Evolutionary conservation across 1,140 invertebrate species (phyloP).

Genomic region (Tachypleus tridentatus): DNA sequence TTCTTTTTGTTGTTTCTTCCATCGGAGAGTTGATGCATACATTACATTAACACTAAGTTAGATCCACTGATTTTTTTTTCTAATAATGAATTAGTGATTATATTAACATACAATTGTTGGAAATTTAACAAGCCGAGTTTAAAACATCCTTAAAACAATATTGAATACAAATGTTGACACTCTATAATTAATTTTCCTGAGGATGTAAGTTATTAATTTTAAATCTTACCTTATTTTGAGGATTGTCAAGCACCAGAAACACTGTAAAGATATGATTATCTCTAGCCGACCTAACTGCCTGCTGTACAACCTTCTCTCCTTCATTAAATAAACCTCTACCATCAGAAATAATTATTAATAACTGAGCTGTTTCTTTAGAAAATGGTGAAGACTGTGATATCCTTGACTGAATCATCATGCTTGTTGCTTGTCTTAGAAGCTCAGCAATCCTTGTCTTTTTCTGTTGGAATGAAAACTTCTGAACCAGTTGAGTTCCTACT

Average conservation of each 20-base stretch:
- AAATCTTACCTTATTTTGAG: conserved; percentile 60
- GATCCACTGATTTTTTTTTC: no score
- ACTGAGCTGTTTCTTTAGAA: conserved; percentile 53
- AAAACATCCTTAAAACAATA: no score
- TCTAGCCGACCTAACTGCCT: conserved; percentile 64
- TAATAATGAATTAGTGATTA: conserved; percentile 15
- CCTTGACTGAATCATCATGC: conserved; percentile 44
- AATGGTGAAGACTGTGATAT: conserved; percentile 28
- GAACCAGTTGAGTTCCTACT: conserved; percentile 51
- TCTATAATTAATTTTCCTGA: neutral
- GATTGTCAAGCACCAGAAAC: conserved; percentile 92
- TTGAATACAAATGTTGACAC: no score
- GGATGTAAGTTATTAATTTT: no score
- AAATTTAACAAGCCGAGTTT: neutral
- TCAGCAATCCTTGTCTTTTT: conserved; percentile 64
- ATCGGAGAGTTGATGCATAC: no score
- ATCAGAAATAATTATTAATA: conserved; percentile 87
- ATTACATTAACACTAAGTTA: no score
- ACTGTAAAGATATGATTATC: conserved; percentile 78
- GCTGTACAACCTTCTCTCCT: conserved; percentile 56
- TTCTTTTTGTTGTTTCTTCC: no score
- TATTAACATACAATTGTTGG: conserved; percentile 1
- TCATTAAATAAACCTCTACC: conserved; percentile 86
- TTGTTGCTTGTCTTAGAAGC: conserved; percentile 61
- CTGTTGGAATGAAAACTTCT: conserved; percentile 66